Percentiles rank a stretch among this genome's conserved stretches.
Conservation (phyloP, 2,888 invertebrate genomes). For the Fissipunctia ypsillon region DNA sequence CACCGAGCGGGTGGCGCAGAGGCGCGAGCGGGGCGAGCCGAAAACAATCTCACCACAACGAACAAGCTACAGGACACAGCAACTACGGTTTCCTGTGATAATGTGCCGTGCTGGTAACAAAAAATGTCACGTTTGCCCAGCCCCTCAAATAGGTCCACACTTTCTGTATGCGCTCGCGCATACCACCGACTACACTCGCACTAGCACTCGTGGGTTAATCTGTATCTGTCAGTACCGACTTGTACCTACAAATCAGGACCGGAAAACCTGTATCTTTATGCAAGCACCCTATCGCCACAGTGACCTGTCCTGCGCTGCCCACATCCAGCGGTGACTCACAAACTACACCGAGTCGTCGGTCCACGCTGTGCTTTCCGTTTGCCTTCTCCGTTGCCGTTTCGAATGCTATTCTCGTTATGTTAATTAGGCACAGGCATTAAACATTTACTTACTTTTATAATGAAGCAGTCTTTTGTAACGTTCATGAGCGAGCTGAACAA, state of each 20-base stretch:
- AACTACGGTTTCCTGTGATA: too few relatives aligned
- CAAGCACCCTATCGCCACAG: not conserved
- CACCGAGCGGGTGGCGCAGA: too few relatives aligned
- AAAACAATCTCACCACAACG: too few relatives aligned
- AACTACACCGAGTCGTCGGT: not conserved
- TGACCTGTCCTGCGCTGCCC: too few relatives aligned
- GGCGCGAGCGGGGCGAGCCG: too few relatives aligned
- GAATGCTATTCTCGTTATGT: not conserved
- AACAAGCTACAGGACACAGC: too few relatives aligned
- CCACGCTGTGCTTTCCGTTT: not conserved
- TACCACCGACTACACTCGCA: too few relatives aligned
- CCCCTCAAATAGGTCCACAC: not conserved
- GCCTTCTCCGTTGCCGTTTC: not conserved
- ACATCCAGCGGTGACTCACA: not conserved
- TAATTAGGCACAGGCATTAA: not conserved
- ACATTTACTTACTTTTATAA: conserved; percentile 57
- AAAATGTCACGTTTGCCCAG: too few relatives aligned
- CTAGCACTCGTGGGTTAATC: not conserved
- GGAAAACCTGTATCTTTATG: too few relatives aligned
- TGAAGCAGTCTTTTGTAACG: conserved; percentile 73
- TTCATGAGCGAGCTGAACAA: conserved; percentile 75
- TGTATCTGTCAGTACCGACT: not conserved
- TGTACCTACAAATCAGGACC: not conserved
- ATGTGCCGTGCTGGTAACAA: too few relatives aligned
- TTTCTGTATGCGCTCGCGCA: not conserved